Base-by-base conservation (phyloP, 2,797 vertebrate species). In the Neosilurus mollespiculum region DNA sequence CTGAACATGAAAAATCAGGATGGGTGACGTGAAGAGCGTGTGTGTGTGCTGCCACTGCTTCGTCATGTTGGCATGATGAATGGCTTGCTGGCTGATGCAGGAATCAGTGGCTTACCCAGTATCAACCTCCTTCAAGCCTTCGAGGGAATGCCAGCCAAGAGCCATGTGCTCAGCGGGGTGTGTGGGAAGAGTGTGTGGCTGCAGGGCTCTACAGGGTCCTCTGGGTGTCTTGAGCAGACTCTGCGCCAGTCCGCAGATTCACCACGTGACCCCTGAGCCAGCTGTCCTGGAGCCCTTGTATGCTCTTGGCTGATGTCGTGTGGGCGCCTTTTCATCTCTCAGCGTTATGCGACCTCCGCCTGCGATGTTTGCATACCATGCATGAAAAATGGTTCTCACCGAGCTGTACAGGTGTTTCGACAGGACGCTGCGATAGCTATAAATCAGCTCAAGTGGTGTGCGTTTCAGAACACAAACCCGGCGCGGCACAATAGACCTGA, bases 391-490 rank as follows among this genome's bases (percentile, higher is more conserved):
- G 70, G 82, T 80, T 6, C 77, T 87, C 64, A 53, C 83, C 26
- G 73, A 76, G 85, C 83, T 34, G 78, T 64, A 85, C 83, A 87
- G 82, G 73, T 87, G 80, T 86, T 84, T 84, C 62, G 62, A 73
- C 56, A 81, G 84, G 83, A 83, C 64, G 65, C 82, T 75, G 62
- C 78, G 67, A 80, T 81, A 77, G 84, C 85, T 71, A 87, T 86
- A 87, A 87, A 88, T 87, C 87, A 87, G 83, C 86, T 87, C 84
- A 85, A 88, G 86, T 87, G 86, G 86, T 87, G 80, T 87, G 87
- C 51, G 79, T 87, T 86, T 87, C 82, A 86, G 82, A 87, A 85
- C 79, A 84, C 86, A 82, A 79, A 78, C 65, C 84, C 78, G 70
- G 84, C 37, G 18, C 10, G 30, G 80, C 82, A 88, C 85, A 88